Base-by-base conservation (phyloP, 2,113 vertebrate species). In the Astur gentilis region DNA sequence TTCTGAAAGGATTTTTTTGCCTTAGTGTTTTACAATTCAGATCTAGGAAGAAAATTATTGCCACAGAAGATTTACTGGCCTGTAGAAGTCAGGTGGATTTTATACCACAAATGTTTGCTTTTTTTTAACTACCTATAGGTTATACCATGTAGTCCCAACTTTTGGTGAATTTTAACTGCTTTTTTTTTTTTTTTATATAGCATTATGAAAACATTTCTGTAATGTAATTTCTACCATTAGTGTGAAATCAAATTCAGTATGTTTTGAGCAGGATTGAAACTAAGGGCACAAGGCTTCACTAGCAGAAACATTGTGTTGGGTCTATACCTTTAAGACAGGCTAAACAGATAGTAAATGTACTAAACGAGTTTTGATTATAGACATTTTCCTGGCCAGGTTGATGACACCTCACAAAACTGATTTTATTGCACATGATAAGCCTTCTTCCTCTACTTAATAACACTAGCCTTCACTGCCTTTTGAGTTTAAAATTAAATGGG, bases 281-380 rank as follows among this genome's bases (percentile, higher is more conserved):
- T 11, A 13, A 12, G 27, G 44, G 62, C 55, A 52, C 25, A 11
- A 20, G 55, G 15, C 20, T 34, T 19, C 29, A 16, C 10, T 42
- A 25, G 26, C 55, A 81, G 69, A 54, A 27, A 6, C 12, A 20
- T 21, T 0, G 1, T 2, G 2, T 18, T 27, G 29, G n/a, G 6
- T 36, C n/a, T 9, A 3, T 8, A 14, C 25, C 52, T 61, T 27
- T 17, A 27, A 29, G 11, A 16, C 44, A 71, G 32, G 36, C 10
- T 36, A 29, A 36, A n/a, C 14, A 19, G 32, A 29, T 10, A n/a
- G 29, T 61, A 16, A 61, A 36, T 12, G 21, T 16, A 32, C 65
- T 23, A 29, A 36, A 32, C 5, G 12, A 18, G 26, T 10, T 45
- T 29, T 5, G 27, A 29, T 42, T 64, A 47, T 1, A 64, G 54